Evolutionary conservation across 2,888 invertebrate genomes (phyloP), one percentile per base, ranked within the genome.

Genomic region (Alloplasta piceator): DNA sequence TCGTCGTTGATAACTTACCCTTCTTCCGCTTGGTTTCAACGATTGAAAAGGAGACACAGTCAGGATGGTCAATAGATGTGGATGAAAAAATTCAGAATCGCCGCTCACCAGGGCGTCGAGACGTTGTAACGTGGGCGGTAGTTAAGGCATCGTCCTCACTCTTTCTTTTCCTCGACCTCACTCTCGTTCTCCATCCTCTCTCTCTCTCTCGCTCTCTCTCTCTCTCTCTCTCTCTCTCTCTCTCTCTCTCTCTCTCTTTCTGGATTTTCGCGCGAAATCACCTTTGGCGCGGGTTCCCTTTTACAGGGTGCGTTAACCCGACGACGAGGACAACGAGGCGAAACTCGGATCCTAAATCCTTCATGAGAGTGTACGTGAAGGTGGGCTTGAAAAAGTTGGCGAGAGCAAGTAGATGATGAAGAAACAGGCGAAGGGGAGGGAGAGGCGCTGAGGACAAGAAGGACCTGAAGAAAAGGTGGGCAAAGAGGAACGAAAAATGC

Each of bases 281-380:
- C 26, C 26, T 26, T 26, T 26, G 26, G 26, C 26, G 26, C 26
- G 26, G 26, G 26, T 26, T 26, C 26, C 26, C 26, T 26, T 26
- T 26, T 26, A 26, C 26, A 26, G 26, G 26, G 26, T 26, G 26
- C 26, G 26, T 26, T 26, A 26, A 26, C 26, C 26, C 26, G 26
- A 26, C 26, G 26, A 26, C 26, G 26, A 26, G 26, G 26, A 26
- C 1, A 26, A 26, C 26, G 26, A 26, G 26, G 26, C 26, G 26
- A 76, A 83, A 82, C 74, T 60, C 78, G 76, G 75, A 77, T 85
- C 83, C 84, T 82, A 83, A 85, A 84, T 84, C 83, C 84, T 84
- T 78, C 67, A 61, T 67, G 78, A 71, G 68, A 41, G 58, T 26
- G 41, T 60, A 41, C 64, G 56, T 38, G 46, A 41, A 38, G 39